Evolutionary conservation across 2,113 vertebrate species (phyloP), one percentile per base, ranked within the genome.

Genomic region (Osmerus eperlanus): DNA sequence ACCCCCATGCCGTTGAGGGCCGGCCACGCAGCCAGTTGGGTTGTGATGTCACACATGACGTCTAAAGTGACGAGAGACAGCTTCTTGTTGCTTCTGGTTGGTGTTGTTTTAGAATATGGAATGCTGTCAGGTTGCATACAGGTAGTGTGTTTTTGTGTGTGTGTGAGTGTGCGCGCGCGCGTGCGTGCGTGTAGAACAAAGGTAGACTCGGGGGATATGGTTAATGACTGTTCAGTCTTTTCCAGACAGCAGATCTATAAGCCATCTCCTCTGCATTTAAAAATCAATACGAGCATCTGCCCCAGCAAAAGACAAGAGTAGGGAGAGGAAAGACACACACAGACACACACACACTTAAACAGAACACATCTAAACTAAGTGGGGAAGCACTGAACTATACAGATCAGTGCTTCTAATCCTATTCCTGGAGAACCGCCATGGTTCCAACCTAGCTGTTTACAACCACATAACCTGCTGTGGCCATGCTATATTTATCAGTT

Each of bases 251-350:
- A 67, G 76, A 90, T 88, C 87, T 36, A 89, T 86, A 88, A 82
- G 2, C 72, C 85, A 87, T 91, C 86, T 90, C 84, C 86, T 78
- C 85, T 90, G 85, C 89, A 91, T 91, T 91, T 90, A 91, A 92
- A 91, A 90, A 91, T 90, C 89, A 66, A 92, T 91, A 67, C 13
- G 0, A 77, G 77, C 86, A 88, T 85, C 86, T 85, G 81, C 77
- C 63, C 68, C 56, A 65, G 16, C 36, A 16, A 56, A 55, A 56
- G 54, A 56, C 54, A 56, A 9, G 18, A 56, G 54, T 18, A 56
- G 15, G 54, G 54, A 60, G 58, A 21, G 41, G 36, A 29, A 16
- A 54, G 60, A 15, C 59, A 51, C 70, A 71, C 5, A 23, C 59
- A 62, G 59, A 53, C 61, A 53, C 60, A 71, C 69, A 71, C 23